phyloP scores from a whole-genome alignment of 2,113 vertebrate species.

The Pelusios castaneus region DNA sequence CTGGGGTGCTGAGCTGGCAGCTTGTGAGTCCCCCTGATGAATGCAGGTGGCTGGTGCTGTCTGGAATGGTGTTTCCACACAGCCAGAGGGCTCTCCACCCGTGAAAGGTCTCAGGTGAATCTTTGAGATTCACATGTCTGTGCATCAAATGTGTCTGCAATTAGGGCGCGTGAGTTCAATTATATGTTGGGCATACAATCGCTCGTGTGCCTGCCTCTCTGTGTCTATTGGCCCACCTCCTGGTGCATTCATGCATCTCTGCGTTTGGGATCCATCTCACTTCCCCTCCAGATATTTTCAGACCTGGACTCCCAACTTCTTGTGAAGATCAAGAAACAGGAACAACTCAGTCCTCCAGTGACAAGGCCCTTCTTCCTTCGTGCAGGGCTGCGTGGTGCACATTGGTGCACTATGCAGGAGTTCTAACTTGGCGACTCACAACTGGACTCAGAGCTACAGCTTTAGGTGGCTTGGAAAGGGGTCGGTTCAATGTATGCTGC shows the following conservation, averaged over 20 bases:
- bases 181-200: no score
- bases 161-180: neutral
- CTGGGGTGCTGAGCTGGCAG: neutral
- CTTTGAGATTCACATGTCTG: no score
- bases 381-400: neutral
- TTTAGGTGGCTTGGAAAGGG: neutral
- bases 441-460: neutral
- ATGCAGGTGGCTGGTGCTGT: rapidly evolving
- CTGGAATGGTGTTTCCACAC: constrained; percentile 33
- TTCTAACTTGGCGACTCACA: neutral
- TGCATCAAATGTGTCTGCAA: neutral
- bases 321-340: neutral
- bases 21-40: neutral
- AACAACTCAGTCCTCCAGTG: neutral
- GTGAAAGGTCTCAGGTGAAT: neutral
- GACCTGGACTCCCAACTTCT: neutral
- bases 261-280: neutral
- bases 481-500: neutral
- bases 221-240: no score
- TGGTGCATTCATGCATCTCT: neutral
- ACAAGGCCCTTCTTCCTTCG: neutral
- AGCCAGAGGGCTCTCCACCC: neutral
- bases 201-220: no score
- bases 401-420: neutral
- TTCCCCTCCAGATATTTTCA: neutral